Conservation (phyloP, 2,888 invertebrate species). For the Andrena haemorrhoa region DNA sequence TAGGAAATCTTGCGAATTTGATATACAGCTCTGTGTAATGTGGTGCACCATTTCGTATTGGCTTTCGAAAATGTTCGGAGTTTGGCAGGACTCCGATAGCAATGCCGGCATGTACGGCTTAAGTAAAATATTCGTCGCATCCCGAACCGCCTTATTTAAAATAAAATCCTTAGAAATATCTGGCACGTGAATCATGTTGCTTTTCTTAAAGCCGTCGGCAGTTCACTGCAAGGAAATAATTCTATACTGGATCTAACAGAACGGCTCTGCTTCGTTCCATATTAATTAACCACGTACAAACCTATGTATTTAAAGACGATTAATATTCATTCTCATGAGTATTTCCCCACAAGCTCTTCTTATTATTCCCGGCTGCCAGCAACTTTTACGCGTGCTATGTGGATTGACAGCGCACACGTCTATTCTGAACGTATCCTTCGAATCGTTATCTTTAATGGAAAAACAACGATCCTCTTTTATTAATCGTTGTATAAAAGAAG, state of each 20-base stretch:
- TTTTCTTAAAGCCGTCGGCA: constrained; percentile 17
- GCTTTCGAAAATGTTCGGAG: constrained; percentile 10
- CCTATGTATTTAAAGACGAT: constrained; percentile 17
- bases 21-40: constrained; percentile 18
- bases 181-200: constrained; percentile 39
- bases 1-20: constrained; percentile 60
- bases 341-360: constrained; percentile 68
- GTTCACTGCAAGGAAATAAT: constrained; percentile 13
- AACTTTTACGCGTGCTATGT: constrained; percentile 39
- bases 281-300: constrained; percentile 13
- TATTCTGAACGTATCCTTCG: constrained; percentile 47
- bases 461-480: constrained; percentile 71
- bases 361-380: constrained; percentile 62
- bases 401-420: constrained; percentile 49
- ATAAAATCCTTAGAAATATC: constrained; percentile 61
- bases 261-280: background rate
- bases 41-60: constrained; percentile 13
- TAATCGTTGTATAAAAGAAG: constrained; percentile 41
- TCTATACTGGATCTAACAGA: background rate
- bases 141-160: constrained; percentile 63
- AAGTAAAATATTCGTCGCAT: constrained; percentile 62
- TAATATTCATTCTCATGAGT: constrained; percentile 62
- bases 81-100: constrained; percentile 7
- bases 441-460: constrained; percentile 43
- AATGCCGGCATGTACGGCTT: constrained; percentile 20